Evolutionary conservation across 2,888 invertebrate genomes (phyloP).

Genomic region (Polydrusus cervinus): DNA sequence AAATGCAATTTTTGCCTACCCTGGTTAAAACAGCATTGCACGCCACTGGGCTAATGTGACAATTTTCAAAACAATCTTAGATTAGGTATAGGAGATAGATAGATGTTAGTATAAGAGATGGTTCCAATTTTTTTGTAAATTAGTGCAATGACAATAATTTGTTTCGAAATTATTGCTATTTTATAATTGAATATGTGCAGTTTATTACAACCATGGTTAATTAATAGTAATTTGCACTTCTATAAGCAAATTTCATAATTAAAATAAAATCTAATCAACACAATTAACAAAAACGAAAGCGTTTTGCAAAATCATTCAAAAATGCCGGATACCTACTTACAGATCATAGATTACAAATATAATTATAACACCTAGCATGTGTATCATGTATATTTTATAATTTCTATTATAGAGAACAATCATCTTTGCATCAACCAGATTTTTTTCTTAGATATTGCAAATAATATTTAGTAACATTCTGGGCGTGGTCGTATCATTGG

Average conservation of each 20-base stretch:
- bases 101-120: too few relatives aligned
- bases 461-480: slow-evolving; percentile 17
- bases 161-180: too few relatives aligned
- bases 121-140: too few relatives aligned
- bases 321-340: not conserved
- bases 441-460: slow-evolving; percentile 17
- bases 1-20: too few relatives aligned
- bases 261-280: not conserved
- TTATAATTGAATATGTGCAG: too few relatives aligned
- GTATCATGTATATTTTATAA: not conserved
- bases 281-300: slow-evolving; percentile 7
- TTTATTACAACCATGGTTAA: too few relatives aligned
- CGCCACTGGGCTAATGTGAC: too few relatives aligned
- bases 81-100: too few relatives aligned
- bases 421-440: not conserved
- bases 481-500: slow-evolving; percentile 17
- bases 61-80: too few relatives aligned
- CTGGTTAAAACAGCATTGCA: too few relatives aligned
- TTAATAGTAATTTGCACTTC: not conserved
- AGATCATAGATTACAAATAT: slow-evolving; percentile 3
- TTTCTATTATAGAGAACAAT: slow-evolving; percentile 11
- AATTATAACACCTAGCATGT: not conserved
- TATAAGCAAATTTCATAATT: slow-evolving; percentile 2
- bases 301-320: slow-evolving; percentile 16
- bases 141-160: too few relatives aligned